Base-by-base conservation (phyloP, 37 sponge, comb jelly and placozoan species). In the Aplysina aerophoba region DNA sequence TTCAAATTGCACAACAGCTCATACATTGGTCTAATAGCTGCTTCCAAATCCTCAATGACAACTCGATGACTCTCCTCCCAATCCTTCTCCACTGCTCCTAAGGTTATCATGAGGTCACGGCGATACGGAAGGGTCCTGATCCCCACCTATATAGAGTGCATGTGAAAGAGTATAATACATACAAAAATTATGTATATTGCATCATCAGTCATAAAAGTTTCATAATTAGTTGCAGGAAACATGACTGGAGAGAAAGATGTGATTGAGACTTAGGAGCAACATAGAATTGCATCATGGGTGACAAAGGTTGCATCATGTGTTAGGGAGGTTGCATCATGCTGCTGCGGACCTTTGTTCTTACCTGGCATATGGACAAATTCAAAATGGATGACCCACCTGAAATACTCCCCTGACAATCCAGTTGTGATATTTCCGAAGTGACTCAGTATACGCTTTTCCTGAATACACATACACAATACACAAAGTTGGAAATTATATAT, bases 321-420 rank as follows among this genome's bases (percentile, higher is more conserved):
- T 3, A 28, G 24, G 65, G 11, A 5, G 24, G 65, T 63, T 63
- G 65, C 24, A 30, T 63, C 27, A 63, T 5, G 28, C 3, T n/a
- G n/a, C n/a, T n/a, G n/a, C n/a, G n/a, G n/a, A n/a, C n/a, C n/a
- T n/a, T n/a, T n/a, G n/a, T n/a, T n/a, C n/a, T n/a, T n/a, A n/a
- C n/a, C n/a, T n/a, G n/a, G n/a, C n/a, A n/a, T n/a, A 35, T 21
- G 4, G 6, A 22, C 6, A 16, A 22, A 35, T 3, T 33, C 4
- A 16, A 36, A 16, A 33, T 73, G 35, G 22, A 36, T 13, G 8
- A n/a, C 93, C 90, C 73, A 95, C 96, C 59, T 73, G 68, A 59
- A 95, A 95, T n/a, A 95, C 55, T 53, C 96, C 94, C 33, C 94
- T 78, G 44, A 95, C 91, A 53, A 95, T 73, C 94, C 94, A 95